Evolutionary conservation across 2,888 invertebrate species (phyloP).

Genomic region (Argyresthia albistria): DNA sequence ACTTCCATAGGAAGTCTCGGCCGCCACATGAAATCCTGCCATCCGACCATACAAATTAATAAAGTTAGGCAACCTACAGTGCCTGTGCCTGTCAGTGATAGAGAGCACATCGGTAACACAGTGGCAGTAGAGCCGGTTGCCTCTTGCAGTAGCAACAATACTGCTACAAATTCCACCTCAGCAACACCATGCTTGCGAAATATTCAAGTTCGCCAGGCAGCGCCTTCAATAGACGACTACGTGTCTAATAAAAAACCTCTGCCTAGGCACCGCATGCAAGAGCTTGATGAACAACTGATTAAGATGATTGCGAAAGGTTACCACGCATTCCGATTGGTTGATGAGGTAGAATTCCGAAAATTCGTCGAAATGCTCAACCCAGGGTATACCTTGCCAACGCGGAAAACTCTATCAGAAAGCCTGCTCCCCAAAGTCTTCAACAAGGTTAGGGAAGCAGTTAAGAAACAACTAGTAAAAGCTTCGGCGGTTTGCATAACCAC

Average conservation of each 20-base stretch:
- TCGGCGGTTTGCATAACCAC: conserved; percentile 15
- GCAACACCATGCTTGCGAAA: too few species aligned
- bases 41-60: conserved; percentile 4
- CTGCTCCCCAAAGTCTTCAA: conserved; percentile 13
- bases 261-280: not conserved
- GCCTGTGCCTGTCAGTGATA: too few species aligned
- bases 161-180: too few species aligned
- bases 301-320: conserved; percentile 14
- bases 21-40: conserved; percentile 7
- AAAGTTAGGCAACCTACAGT: too few species aligned
- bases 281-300: conserved; percentile 13
- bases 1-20: conserved; percentile 8
- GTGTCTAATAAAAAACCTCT: not conserved
- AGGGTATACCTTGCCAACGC: conserved; percentile 13
- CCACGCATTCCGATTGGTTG: conserved; percentile 10
- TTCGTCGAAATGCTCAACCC: conserved; percentile 13
- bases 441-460: conserved; percentile 5
- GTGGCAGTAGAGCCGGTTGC: too few species aligned
- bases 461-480: conserved; percentile 7
- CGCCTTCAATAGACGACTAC: too few species aligned
- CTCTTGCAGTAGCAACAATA: too few species aligned
- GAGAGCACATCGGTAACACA: too few species aligned
- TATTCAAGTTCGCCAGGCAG: too few species aligned
- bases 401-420: conserved; percentile 15
- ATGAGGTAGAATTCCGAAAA: conserved; percentile 14